Conservation (phyloP, 2,797 vertebrate species). For the Iguana delicatissima region DNA sequence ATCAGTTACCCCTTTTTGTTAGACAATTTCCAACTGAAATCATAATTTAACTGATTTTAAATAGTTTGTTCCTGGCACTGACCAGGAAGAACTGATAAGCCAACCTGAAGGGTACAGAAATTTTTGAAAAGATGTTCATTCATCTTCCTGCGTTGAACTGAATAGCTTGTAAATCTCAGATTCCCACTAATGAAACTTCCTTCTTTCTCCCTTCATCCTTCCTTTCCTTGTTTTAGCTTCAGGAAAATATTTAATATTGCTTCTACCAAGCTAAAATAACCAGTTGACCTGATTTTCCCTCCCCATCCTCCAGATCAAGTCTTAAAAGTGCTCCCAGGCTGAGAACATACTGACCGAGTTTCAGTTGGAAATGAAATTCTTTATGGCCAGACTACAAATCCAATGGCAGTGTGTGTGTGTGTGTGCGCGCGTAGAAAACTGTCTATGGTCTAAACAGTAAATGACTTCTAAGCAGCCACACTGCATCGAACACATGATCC, state of each 20-base stretch:
- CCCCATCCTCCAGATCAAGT: conserved; percentile 28
- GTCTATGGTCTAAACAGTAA: conserved; percentile 60
- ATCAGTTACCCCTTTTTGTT: too few relatives aligned
- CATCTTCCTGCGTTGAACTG: conserved; percentile 46
- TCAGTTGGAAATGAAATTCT: conserved; percentile 54
- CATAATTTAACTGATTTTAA: too few relatives aligned
- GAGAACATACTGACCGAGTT: conserved; percentile 40
- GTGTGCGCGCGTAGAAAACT: conserved; percentile 53
- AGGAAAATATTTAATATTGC: conserved; percentile 64
- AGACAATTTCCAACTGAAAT: too few relatives aligned
- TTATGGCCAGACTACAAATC: conserved; percentile 58
- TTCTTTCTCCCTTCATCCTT: neutral
- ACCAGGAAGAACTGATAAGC: neutral
- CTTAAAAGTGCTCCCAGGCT: conserved; percentile 53
- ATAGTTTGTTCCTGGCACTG: too few relatives aligned
- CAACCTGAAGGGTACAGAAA: neutral
- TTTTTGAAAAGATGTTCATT: conserved; percentile 39
- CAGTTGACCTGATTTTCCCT: conserved; percentile 66
- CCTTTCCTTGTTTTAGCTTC: conserved; percentile 18
- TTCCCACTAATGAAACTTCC: neutral
- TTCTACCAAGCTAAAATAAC: conserved; percentile 29
- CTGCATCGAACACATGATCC: conserved; percentile 48
- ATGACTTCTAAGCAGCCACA: conserved; percentile 67
- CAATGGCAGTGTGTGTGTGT: conserved; percentile 54
- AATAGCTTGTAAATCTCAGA: conserved; percentile 33